phyloP scores from a whole-genome alignment of 2,113 vertebrate species.

The Oceanodroma tethys region DNA sequence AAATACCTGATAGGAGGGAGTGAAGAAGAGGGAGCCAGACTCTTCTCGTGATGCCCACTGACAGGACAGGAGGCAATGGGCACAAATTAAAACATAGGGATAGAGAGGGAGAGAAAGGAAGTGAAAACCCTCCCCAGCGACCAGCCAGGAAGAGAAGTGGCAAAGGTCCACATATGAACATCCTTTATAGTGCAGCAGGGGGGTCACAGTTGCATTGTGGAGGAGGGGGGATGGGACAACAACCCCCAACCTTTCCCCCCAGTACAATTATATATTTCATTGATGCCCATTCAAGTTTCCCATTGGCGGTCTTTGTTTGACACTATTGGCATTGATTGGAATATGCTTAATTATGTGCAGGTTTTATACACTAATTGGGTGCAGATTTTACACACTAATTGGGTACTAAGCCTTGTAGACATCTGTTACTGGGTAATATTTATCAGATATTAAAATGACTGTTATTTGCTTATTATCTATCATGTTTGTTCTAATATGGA shows the following conservation, averaged over 20 bases:
- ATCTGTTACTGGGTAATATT: background rate
- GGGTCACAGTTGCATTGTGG: background rate
- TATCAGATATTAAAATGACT: background rate
- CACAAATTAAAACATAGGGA: background rate
- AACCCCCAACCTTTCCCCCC: background rate
- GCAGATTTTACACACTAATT: background rate
- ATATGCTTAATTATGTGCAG: background rate
- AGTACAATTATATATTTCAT: background rate
- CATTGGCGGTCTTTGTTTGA: background rate
- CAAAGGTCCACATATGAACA: background rate
- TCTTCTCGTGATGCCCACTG: background rate
- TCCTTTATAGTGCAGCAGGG: background rate
- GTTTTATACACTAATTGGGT: background rate
- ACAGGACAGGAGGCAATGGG: no score
- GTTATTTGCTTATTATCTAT: background rate
- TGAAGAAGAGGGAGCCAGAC: background rate
- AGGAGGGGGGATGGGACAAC: background rate
- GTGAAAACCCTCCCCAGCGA: background rate
- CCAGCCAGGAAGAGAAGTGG: background rate
- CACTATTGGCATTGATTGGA: background rate
- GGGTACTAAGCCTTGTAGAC: background rate
- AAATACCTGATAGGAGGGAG: background rate
- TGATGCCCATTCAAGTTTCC: background rate
- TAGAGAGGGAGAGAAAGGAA: background rate
- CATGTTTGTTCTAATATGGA: background rate